Conservation (phyloP, 2,113 vertebrate genomes). For the Malaclemys terrapin region DNA sequence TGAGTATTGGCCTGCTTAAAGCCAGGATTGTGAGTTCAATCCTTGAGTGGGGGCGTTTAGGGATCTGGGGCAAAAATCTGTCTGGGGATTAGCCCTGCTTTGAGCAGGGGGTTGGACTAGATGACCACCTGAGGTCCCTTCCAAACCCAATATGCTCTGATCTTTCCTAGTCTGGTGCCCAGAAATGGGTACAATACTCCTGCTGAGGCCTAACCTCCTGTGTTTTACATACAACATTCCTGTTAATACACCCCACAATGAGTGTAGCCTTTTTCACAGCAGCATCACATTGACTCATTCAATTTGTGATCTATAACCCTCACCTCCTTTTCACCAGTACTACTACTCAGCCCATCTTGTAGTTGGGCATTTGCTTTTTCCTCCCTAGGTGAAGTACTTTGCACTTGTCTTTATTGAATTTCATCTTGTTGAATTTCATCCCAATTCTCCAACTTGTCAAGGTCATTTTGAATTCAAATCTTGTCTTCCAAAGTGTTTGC, state of each 20-base stretch:
- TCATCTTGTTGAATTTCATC: background rate
- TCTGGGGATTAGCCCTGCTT: too few species aligned
- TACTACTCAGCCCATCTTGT: background rate
- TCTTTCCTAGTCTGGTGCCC: background rate
- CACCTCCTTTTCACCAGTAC: background rate
- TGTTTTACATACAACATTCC: background rate
- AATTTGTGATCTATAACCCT: background rate
- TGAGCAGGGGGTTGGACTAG: too few species aligned
- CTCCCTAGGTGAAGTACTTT: background rate
- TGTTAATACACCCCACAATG: background rate
- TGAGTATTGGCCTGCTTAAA: too few species aligned
- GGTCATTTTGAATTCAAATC: background rate
- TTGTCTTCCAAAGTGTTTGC: background rate
- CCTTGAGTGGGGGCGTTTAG: too few species aligned
- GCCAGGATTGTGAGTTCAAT: too few species aligned
- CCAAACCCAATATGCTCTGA: too few species aligned
- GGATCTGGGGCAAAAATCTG: too few species aligned
- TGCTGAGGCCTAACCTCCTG: background rate
- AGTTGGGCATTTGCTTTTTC: background rate
- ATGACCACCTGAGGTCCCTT: too few species aligned
- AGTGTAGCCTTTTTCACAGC: background rate
- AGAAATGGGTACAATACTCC: background rate
- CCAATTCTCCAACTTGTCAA: background rate
- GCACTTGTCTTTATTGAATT: background rate
- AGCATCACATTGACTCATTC: background rate